Evolutionary conservation across 2,797 vertebrate genomes (phyloP).

Genomic region (Taeniopygia guttata): DNA sequence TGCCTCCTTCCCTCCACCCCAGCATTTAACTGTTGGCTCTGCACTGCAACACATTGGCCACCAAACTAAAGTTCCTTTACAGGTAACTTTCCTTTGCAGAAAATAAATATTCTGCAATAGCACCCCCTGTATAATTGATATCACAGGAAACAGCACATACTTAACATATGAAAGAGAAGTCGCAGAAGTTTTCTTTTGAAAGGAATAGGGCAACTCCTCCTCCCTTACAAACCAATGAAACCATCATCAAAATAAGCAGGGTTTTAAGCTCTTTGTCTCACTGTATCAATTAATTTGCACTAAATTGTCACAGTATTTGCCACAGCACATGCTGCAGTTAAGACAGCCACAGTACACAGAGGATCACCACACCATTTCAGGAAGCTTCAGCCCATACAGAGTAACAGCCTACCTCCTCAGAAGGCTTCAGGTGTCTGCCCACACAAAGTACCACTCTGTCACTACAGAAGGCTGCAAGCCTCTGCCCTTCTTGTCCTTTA

Average conservation of each 20-base stretch:
- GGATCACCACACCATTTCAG: not conserved
- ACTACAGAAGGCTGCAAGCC: not conserved
- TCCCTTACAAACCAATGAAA: not conserved
- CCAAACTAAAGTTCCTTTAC: not conserved
- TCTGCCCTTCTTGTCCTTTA: rapidly evolving
- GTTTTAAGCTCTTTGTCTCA: not conserved
- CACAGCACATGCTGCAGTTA: not conserved
- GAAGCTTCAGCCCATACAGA: not conserved
- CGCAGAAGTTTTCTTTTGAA: not conserved
- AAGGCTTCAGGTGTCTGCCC: not conserved
- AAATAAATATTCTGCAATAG: not conserved
- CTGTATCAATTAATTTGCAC: not conserved
- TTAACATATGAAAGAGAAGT: not conserved
- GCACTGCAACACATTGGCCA: not conserved
- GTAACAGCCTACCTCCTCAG: not conserved
- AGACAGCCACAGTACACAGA: not conserved
- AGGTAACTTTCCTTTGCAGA: not conserved
- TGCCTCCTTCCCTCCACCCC: not conserved
- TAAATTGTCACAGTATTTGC: not conserved
- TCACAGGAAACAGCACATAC: not conserved
- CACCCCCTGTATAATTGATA: not conserved
- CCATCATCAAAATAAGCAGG: not conserved
- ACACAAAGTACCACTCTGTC: rapidly evolving
- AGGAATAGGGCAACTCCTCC: not conserved
- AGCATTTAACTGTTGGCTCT: not conserved